Conservation (phyloP, 2,797 vertebrate genomes). For the Tadarida brasiliensis region DNA sequence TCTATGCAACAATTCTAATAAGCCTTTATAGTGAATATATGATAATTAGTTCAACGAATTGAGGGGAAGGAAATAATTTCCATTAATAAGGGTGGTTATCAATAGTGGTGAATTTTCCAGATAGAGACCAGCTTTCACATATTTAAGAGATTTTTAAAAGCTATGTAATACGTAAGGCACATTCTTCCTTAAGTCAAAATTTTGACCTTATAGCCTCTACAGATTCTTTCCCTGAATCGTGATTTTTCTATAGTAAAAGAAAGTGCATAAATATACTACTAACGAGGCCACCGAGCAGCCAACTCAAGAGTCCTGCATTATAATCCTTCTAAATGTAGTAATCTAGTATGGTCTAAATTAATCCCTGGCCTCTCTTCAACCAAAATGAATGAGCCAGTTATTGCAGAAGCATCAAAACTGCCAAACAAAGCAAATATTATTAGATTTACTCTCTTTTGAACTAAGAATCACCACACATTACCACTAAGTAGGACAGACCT, state of each 20-base stretch:
- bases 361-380: slow-evolving; percentile 50
- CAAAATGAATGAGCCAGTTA: slow-evolving; percentile 55
- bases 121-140: slow-evolving; percentile 34
- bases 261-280: background rate
- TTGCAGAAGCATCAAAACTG: slow-evolving; percentile 47
- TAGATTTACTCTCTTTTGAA: slow-evolving; percentile 49
- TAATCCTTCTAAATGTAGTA: slow-evolving; percentile 44
- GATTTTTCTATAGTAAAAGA: slow-evolving; percentile 28
- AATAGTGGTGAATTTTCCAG: slow-evolving; percentile 21
- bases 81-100: background rate
- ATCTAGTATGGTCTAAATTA: slow-evolving; percentile 45
- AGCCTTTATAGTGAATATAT: slow-evolving; percentile 39
- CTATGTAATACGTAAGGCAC: background rate
- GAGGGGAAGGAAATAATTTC: background rate
- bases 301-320: slow-evolving; percentile 34
- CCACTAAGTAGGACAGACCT: background rate
- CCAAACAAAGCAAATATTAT: slow-evolving; percentile 59
- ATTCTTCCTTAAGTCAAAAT: background rate
- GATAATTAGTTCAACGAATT: slow-evolving; percentile 29
- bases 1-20: slow-evolving; percentile 48
- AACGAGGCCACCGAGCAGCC: background rate
- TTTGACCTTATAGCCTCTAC: background rate
- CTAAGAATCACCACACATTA: slow-evolving; percentile 46
- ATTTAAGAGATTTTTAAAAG: slow-evolving; percentile 50
- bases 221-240: slow-evolving; percentile 38